Conservation (phyloP, 2,888 invertebrate species). For the Xylota segnis region DNA sequence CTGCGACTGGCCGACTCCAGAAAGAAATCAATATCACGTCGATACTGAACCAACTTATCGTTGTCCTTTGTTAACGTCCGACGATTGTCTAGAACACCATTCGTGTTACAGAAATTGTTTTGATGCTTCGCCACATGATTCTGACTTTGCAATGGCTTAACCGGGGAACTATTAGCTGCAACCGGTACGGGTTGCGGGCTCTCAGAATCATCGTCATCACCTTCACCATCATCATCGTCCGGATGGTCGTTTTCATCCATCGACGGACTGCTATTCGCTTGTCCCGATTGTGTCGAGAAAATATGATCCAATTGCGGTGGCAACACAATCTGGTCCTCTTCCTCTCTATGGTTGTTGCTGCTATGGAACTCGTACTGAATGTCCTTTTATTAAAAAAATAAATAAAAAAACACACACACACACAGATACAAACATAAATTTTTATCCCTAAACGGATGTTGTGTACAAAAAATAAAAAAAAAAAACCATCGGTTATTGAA, state of each 20-base stretch:
- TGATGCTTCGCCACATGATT: slow-evolving; percentile 63
- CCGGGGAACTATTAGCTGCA: slow-evolving; percentile 57
- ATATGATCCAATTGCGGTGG: slow-evolving; percentile 79
- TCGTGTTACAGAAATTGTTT: slow-evolving; percentile 77
- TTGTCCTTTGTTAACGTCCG: slow-evolving; percentile 70
- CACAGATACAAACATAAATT: slow-evolving; percentile 29
- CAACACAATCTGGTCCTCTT: slow-evolving; percentile 79
- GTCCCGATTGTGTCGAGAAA: slow-evolving; percentile 77
- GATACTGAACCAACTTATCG: slow-evolving; percentile 71
- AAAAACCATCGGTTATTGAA: slow-evolving; percentile 11
- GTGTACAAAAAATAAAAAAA: neutral
- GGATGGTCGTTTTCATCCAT: slow-evolving; percentile 80
- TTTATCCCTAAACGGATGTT: slow-evolving; percentile 43
- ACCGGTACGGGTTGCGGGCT: slow-evolving; percentile 78
- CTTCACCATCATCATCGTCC: slow-evolving; percentile 79
- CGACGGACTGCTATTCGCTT: slow-evolving; percentile 76
- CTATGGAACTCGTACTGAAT: slow-evolving; percentile 86
- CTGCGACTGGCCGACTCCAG: slow-evolving; percentile 84
- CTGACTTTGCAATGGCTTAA: slow-evolving; percentile 57
- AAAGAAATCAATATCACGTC: slow-evolving; percentile 84
- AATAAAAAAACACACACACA: slow-evolving; percentile 18
- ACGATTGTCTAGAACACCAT: slow-evolving; percentile 76
- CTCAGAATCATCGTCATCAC: slow-evolving; percentile 78
- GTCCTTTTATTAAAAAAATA: slow-evolving; percentile 82
- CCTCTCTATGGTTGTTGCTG: slow-evolving; percentile 81